Evolutionary conservation across 2,113 vertebrate species (phyloP), one percentile per base, ranked within the genome.

Genomic region (Micromys minutus): DNA sequence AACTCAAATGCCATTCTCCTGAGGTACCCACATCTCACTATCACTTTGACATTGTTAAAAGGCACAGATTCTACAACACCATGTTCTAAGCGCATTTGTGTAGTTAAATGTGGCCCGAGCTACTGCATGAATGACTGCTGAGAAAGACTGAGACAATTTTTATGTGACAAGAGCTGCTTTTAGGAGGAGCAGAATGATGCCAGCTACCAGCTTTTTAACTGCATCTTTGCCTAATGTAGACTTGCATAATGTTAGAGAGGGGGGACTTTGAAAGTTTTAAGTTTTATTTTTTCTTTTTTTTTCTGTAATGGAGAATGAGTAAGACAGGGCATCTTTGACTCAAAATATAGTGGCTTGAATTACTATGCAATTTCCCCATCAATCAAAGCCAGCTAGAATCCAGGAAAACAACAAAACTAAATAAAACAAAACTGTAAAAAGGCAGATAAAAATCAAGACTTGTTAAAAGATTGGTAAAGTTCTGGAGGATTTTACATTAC

Each of bases 141-240:
- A 88, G 79, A 93, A 92, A 22, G 7, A 63, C 55, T 87, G 65
- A 92, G 74, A 94, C 0, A 17, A 24, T 52, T 63, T 94, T 71
- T 65, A 63, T 87, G 67, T 69, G 55, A 87, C 36, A 93, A 96
- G 91, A 95, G 61, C 47, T 91, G 84, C 34, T 89, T 88, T 74
- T 10, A 89, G 57, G 63, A 69, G 31, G 29, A 39, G 67, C 24
- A 16, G 42, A 79, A 61, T 69, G 34, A 55, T 3, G 65, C 42
- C n/a, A 45, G 47, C 67, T 61, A 50, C 47, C 81, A 36, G 55
- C 7, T 50, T 95, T 86, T 72, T 96, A 90, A 95, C 69, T 52
- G 45, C 47, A 67, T 74, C 57, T 34, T 71, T 94, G 76, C 42
- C 34, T 89, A 65, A 61, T 69, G 52, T 55, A 50, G 63, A n/a